Base-by-base conservation (phyloP, 2,797 vertebrate species). In the Craterocephalus amniculus region DNA sequence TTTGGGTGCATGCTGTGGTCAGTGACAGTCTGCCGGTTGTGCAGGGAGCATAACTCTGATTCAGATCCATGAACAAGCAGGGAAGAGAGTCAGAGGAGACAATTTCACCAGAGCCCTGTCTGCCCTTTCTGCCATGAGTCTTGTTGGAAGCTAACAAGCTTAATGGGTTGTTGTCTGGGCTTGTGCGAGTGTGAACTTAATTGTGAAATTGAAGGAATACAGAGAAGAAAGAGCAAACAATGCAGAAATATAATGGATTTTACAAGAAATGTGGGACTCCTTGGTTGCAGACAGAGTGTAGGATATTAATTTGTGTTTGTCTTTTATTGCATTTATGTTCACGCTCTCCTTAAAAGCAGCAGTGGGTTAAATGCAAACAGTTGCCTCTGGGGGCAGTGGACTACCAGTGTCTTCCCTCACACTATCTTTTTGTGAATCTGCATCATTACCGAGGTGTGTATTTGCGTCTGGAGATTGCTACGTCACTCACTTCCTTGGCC, bases 141-240 rank as follows among this genome's bases (percentile, higher is more conserved):
- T 66, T 20, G 63, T 71, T 68, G 40, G 48, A 75, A 80, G 83
- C 60, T 67, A 75, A 60, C 52, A 83, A 74, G 83, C 88, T 86
- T 65, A 83, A 89, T 89, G 76, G 78, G 68, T 61, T 81, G 69
- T 74, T 71, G 64, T 85, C 70, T 67, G 59, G 35, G 64, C 48
- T 62, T 51, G 38, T 62, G 38, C 54, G 51, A 61, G n/a, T 60
- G 67, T 71, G 54, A 82, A 63, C 55, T 29, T 66, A 59, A 60
- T 27, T 45, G 61, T 69, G 55, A 29, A 13, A 61, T 48, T 58
- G 26, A 36, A 64, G 49, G 48, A 81, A 78, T 84, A 54, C 13
- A 63, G 60, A 72, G 59, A 73, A 56, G 1, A 59, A 57, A 61
- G 55, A 20, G 0, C 32, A 65, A 22, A 67, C 22, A 63, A n/a